phyloP scores from a whole-genome alignment of 2,113 vertebrate genomes.

The Ciconia maguari region DNA sequence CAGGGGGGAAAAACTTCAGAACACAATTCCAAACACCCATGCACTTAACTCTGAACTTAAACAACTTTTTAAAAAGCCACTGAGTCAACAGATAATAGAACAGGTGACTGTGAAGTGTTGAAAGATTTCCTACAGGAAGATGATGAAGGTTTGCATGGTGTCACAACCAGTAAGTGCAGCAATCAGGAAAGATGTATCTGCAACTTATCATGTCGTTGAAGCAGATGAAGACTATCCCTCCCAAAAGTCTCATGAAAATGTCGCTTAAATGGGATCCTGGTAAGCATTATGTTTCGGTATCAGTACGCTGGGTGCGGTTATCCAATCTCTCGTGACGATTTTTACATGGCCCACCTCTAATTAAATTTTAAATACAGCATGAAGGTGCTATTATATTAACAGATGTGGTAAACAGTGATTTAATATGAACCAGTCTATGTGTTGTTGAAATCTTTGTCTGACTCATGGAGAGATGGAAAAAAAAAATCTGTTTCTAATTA shows the following conservation, averaged over 20 bases:
- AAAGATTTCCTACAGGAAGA: background rate
- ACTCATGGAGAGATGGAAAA: conserved; percentile 32
- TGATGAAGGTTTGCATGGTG: background rate
- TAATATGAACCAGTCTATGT: conserved; percentile 10
- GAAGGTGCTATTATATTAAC: conserved; percentile 37
- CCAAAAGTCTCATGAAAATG: background rate
- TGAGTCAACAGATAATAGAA: background rate
- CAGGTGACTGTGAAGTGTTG: background rate
- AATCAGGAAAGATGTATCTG: background rate
- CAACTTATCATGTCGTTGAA: background rate
- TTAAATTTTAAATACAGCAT: conserved; percentile 59
- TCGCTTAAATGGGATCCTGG: background rate
- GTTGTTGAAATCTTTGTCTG: conserved; percentile 56
- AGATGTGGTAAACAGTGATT: conserved; percentile 65
- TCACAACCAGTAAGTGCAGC: background rate
- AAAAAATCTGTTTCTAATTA: conserved; percentile 19
- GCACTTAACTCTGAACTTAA: background rate
- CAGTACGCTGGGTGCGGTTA: background rate
- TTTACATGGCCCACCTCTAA: conserved; percentile 36
- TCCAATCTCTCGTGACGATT: background rate
- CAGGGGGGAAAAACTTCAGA: background rate
- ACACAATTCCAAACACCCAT: background rate
- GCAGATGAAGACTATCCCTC: background rate
- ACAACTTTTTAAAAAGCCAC: background rate
- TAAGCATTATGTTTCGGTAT: conserved; percentile 18